phyloP scores from a whole-genome alignment of 2,888 invertebrate genomes.

The Gastracanthus pulcherrimus region DNA sequence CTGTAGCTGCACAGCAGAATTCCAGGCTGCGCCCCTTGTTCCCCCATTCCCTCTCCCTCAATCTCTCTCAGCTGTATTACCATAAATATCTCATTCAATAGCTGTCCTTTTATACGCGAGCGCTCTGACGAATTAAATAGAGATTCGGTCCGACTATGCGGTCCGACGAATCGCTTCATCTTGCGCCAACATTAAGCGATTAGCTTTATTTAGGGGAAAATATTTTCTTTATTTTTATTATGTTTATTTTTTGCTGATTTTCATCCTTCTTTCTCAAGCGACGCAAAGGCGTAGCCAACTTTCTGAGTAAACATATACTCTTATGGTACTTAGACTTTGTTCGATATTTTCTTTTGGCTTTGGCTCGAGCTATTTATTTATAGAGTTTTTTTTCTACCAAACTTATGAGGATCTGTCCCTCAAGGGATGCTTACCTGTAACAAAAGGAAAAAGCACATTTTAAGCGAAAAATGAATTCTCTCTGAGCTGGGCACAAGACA shows the following conservation, averaged over 20 bases:
- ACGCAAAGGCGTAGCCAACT: neutral
- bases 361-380: neutral
- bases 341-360: conserved; percentile 5
- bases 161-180: neutral
- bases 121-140: conserved; percentile 31
- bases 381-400: no score
- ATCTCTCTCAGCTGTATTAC: conserved; percentile 22
- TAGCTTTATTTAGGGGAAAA: conserved; percentile 34
- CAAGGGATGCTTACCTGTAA: conserved; percentile 19
- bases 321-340: conserved; percentile 29
- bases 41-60: conserved; percentile 14
- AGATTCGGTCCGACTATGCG: neutral
- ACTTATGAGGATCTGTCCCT: no score
- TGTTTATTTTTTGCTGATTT: conserved; percentile 17
- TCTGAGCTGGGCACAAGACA: neutral
- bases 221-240: conserved; percentile 2
- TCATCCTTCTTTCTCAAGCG: conserved; percentile 1
- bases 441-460: conserved; percentile 16
- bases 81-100: conserved; percentile 48
- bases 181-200: conserved; percentile 37
- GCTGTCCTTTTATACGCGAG: neutral
- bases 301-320: conserved; percentile 29
- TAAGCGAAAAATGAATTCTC: no score
- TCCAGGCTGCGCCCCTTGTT: no score
- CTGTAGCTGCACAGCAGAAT: neutral